Conservation (phyloP, 2,113 vertebrate species). For the Oplegnathus fasciatus region DNA sequence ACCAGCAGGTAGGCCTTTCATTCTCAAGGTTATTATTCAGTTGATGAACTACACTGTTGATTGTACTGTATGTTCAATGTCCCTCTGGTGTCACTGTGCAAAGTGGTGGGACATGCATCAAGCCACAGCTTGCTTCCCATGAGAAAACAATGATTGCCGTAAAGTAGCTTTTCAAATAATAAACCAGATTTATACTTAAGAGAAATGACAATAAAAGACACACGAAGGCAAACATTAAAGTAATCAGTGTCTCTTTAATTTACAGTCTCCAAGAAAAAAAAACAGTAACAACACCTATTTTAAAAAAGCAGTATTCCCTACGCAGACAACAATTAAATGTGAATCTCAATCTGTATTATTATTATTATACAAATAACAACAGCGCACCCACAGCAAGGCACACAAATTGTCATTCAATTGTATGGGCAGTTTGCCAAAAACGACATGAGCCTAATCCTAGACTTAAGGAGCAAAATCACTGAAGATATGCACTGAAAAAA, state of each 20-base stretch:
- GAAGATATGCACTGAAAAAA: conserved; percentile 3
- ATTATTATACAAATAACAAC: conserved; percentile 63
- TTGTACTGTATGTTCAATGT: neutral
- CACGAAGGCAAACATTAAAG: conserved; percentile 32
- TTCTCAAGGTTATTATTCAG: neutral
- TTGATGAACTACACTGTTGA: neutral
- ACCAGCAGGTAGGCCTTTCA: neutral
- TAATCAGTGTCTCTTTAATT: conserved; percentile 79
- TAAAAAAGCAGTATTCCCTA: conserved; percentile 52
- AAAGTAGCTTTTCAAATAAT: neutral
- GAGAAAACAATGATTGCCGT: neutral
- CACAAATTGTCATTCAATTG: conserved; percentile 36
- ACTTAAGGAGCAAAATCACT: neutral
- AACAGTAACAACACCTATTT: conserved; percentile 63
- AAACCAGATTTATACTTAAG: neutral
- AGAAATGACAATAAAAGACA: conserved; percentile 25
- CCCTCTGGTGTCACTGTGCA: neutral
- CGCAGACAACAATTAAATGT: conserved; percentile 46
- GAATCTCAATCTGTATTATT: conserved; percentile 50
- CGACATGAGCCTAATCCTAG: neutral
- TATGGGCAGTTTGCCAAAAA: neutral
- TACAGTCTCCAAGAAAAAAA: conserved; percentile 71
- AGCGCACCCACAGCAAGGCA: conserved; percentile 69
- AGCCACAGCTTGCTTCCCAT: neutral
- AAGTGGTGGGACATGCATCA: neutral